These are phyloP conservation scores for Solea solea DNA, from an alignment of 2,113 vertebrate species.

Conservation along the genomic window DNA sequence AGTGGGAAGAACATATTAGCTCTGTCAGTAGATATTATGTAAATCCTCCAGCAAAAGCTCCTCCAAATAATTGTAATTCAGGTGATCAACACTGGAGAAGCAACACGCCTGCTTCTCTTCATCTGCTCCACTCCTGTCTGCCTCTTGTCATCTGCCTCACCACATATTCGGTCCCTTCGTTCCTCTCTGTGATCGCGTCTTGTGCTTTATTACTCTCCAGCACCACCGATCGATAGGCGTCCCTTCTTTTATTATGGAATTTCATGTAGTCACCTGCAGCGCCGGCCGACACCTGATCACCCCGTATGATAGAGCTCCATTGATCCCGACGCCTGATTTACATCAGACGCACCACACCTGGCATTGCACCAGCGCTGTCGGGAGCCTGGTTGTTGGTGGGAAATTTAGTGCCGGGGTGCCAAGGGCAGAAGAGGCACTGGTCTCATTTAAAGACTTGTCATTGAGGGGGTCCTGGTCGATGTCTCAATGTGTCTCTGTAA, in stretches of 20 bases:
- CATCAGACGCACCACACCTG: constrained; percentile 18
- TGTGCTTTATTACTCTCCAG: constrained; percentile 64
- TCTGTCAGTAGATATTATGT: no score
- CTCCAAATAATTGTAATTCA: constrained; percentile 40
- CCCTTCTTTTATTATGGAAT: constrained; percentile 76
- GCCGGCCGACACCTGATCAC: constrained; percentile 71
- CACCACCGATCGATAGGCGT: constrained; percentile 65
- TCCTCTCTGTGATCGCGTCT: constrained; percentile 44
- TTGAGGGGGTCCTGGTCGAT: constrained; percentile 41
- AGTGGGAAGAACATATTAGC: no score
- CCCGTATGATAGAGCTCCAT: constrained; percentile 66
- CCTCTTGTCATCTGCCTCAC: constrained; percentile 36
- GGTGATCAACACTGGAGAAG: constrained; percentile 44
- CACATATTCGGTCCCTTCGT: constrained; percentile 33
- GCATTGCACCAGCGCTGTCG: constrained; percentile 4
- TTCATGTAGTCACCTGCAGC: constrained; percentile 76
- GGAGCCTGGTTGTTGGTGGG: constrained; percentile 25
- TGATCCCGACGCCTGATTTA: constrained; percentile 65
- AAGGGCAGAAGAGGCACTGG: constrained; percentile 14
- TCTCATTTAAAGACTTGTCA: constrained; percentile 34
- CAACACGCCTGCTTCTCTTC: constrained; percentile 38
- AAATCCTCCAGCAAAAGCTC: no score
- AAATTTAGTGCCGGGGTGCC: constrained; percentile 46
- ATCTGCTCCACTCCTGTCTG: constrained; percentile 29
- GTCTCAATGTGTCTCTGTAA: constrained; percentile 54